Base-by-base conservation (phyloP, 2,113 vertebrate genomes). In the Miniopterus natalensis region DNA sequence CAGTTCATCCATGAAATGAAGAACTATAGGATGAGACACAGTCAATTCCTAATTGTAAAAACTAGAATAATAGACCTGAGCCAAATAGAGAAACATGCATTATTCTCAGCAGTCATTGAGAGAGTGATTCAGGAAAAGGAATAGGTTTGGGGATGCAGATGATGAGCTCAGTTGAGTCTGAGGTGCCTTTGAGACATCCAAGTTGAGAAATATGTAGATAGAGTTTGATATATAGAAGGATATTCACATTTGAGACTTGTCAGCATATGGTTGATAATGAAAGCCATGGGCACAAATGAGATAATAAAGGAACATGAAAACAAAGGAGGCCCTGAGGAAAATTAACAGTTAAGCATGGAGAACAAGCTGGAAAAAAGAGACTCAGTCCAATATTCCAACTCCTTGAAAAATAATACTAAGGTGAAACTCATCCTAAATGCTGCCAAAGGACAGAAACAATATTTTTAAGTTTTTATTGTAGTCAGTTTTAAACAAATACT, bases 1-100 rank as follows among this genome's bases (percentile, higher is more conserved):
- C 53, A 29, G 18, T 63, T 88, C 61, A 84, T 59, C 77, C 70
- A 92, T 36, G 70, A 71, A 84, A 63, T 92, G 63, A 88, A 63
- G 61, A 15, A 55, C 40, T n/a, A 0, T 53, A 31, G 57, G 40
- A 65, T 83, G 4, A 95, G 79, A 84, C 36, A 71, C 55, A 66
- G 45, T 63, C 86, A 47, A 57, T 20, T 49, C 7, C 86, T 90
- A 23, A 45, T 27, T 66, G 73, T 57, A 40, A 68, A 40, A 79
- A 59, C 53, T 23, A 80, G 55, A 90, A 84, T 45, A 55, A 47
- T 1, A 59, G 81, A 36, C 73, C 15, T 8, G 45, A 71, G 66
- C 47, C 55, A 40, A 79, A 49, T 2, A 61, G 90, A 65, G 36
- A 63, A 79, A 89, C 5, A 18, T 27, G 40, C 31, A 14, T 40